Evolutionary conservation across 2,797 vertebrate genomes (phyloP).

Genomic region (Lophius americanus): DNA sequence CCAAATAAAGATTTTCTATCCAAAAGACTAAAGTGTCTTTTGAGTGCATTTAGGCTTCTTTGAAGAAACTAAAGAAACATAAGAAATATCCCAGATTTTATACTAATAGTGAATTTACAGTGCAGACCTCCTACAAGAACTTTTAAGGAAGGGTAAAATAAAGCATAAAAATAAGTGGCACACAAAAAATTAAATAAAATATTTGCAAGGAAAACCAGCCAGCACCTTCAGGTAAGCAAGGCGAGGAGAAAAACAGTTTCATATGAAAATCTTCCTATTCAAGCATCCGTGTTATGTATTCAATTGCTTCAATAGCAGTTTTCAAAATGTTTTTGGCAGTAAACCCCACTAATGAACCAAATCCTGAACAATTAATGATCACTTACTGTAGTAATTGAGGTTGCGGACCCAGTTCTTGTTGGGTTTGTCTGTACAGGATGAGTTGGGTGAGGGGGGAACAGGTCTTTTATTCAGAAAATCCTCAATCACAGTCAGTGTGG

Average conservation of each 20-base stretch:
- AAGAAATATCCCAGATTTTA: too few relatives aligned
- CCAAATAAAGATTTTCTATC: too few relatives aligned
- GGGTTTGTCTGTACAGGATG: constrained; percentile 61
- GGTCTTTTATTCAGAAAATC: constrained; percentile 91
- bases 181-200: background rate
- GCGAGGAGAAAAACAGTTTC: background rate
- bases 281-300: background rate
- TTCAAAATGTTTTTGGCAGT: background rate
- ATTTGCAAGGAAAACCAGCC: background rate
- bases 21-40: too few relatives aligned
- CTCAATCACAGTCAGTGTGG: constrained; percentile 94
- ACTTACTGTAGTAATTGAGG: constrained; percentile 94
- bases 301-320: too few relatives aligned
- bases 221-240: background rate
- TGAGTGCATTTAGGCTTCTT: too few relatives aligned
- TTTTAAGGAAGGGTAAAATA: too few relatives aligned
- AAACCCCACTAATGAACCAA: background rate
- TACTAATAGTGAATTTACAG: too few relatives aligned
- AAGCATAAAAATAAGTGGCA: too few relatives aligned
- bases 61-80: too few relatives aligned
- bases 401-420: constrained; percentile 90
- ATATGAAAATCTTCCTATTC: background rate
- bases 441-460: constrained; percentile 80
- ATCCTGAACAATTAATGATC: background rate
- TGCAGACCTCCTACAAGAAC: too few relatives aligned